Base-by-base conservation (phyloP, 2,797 vertebrate species). In the Bovichtus variegatus region DNA sequence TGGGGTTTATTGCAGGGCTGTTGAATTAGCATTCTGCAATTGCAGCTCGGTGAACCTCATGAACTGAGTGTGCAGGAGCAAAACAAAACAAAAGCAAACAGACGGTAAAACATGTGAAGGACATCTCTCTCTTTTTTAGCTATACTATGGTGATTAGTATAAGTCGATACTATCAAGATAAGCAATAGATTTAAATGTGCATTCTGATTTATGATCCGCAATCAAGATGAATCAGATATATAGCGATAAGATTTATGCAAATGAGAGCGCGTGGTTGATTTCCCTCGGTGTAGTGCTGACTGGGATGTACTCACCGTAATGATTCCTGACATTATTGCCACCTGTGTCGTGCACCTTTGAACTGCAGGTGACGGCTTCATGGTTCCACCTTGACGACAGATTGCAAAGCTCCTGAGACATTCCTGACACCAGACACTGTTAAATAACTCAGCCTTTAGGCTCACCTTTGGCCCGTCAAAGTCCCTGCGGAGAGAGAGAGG, bases 381-480 rank as follows among this genome's bases (percentile, higher is more conserved):
- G 38, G 54, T 23, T 41, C 12, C 21, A 53, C 55, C 54, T 38
- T 12, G 40, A 23, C 16, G 31, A 72, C 72, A 66, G 11, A 63
- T 51, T 38, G 60, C 49, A 60, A 44, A 51, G 43, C 54, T 83
- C 47, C 23, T 2, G 19, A 80, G 71, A 70, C 53, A 58, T 71
- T 75, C 66, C 60, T 74, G 51, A 81, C 85, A 86, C 21, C 44
- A 83, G 76, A 84, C 61, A 3, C 67, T 43, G 96, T 97, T 97
- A 96, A 98, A 98, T 97, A 97, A 93, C 96, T 98, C 89, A 98
- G 85, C 96, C 94, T 96, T 97, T 97, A 98, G 92, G 92, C 91
- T 93, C 94, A 98, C 96, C 97, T 97, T 97, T 96, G 96, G 83
- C 89, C 95, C 86, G 89, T 93, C 96, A 97, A 97, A 97, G 97